phyloP scores from a whole-genome alignment of 2,797 vertebrate species.

The Dendrocincla tyrannina region DNA sequence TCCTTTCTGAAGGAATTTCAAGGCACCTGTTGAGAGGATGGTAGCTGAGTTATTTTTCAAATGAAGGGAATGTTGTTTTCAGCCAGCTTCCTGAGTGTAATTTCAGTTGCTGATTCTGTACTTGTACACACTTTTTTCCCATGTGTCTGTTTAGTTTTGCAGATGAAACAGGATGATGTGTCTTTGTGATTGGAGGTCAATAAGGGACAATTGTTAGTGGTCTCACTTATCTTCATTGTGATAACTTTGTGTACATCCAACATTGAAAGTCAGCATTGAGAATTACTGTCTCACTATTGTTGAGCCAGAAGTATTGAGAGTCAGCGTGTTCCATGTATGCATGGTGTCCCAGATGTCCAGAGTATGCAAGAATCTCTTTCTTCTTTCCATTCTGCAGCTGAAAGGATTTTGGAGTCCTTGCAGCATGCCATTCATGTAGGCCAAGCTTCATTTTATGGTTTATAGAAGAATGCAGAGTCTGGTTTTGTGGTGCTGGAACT shows the following conservation, averaged over 20 bases:
- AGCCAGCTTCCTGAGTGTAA: rapidly evolving
- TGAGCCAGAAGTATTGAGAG: not conserved
- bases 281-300: not conserved
- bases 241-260: not conserved
- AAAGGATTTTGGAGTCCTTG: not conserved
- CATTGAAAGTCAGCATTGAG: not conserved
- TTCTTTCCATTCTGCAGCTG: not conserved
- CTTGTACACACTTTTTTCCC: not conserved
- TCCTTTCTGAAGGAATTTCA: not conserved
- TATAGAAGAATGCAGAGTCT: not conserved
- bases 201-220: not conserved
- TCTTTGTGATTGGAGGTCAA: not conserved
- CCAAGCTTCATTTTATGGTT: rapidly evolving
- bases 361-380: not conserved
- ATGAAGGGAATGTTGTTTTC: not conserved
- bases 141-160: not conserved
- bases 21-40: not conserved
- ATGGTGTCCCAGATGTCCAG: not conserved
- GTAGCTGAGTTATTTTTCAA: not conserved
- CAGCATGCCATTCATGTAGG: not conserved
- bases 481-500: not conserved
- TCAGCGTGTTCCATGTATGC: rapidly evolving
- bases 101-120: not conserved
- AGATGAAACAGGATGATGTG: not conserved
- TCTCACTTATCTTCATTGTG: not conserved